Percentiles rank a stretch among this genome's conserved stretches.
Evolutionary conservation across 1,140 invertebrate species (phyloP).

Genomic region (Drosophila elegans): DNA sequence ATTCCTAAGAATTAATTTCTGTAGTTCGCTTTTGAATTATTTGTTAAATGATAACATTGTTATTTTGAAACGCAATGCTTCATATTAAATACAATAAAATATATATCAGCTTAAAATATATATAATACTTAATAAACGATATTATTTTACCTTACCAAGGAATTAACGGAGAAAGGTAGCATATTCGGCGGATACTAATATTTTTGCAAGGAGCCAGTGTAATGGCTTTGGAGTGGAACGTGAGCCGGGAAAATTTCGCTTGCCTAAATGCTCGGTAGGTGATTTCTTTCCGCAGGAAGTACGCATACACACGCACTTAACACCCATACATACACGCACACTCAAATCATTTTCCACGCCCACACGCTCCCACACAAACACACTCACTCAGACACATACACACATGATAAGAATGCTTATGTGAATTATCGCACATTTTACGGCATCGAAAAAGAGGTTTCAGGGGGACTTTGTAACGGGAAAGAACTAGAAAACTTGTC

Average conservation of each 20-base stretch:
- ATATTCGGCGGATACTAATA: conserved; percentile 28
- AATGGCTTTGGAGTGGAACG: conserved; percentile 75
- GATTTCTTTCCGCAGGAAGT: conserved; percentile 70
- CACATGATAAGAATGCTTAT: conserved; percentile 78
- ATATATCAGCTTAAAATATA: too few relatives aligned
- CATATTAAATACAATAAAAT: too few relatives aligned
- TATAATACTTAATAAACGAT: too few relatives aligned
- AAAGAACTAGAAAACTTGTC: conserved; percentile 81
- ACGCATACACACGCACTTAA: conserved; percentile 56
- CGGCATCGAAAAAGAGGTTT: conserved; percentile 47
- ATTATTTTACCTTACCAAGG: neutral
- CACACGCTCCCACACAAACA: conserved; percentile 17
- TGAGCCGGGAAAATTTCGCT: conserved; percentile 71
- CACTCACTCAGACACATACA: conserved; percentile 22
- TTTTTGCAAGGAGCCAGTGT: conserved; percentile 42
- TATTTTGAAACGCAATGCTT: neutral
- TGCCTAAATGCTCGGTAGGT: conserved; percentile 71
- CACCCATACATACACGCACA: conserved; percentile 31
- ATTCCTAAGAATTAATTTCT: neutral
- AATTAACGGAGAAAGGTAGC: too few relatives aligned
- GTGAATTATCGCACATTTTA: conserved; percentile 82
- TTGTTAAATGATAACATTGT: neutral
- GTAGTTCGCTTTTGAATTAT: neutral
- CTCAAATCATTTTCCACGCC: conserved; percentile 57
- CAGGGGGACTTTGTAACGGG: conserved; percentile 6